Evolutionary conservation across 2,113 vertebrate genomes (phyloP), one percentile per base, ranked within the genome.

Genomic region (Erinaceus europaeus): DNA sequence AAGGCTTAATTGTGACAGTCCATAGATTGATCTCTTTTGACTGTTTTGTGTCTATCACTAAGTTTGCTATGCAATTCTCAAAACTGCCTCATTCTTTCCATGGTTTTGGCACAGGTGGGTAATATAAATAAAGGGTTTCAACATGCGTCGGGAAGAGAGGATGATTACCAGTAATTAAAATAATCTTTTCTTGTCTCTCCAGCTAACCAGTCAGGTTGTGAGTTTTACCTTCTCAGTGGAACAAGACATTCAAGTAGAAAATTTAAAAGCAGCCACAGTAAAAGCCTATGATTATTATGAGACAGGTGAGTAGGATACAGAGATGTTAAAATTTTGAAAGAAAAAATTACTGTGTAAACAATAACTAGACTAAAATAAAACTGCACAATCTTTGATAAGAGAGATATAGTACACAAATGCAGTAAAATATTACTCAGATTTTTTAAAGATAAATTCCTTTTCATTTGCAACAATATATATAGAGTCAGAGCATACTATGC

Each of bases 201-300:
- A 97, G 97, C 77, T 97, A 89, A 78, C 81, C 85, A 94, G 57
- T 12, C 23, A 91, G 40, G 73, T 12, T 27, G 3, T 85, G 87
- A 90, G 65, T 95, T 98, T 96, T 55, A 53, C 50, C 89, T 98
- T 95, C 89, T 46, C 9, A 0, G 94, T 98, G 53, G 84, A 97
- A 83, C 96, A 93, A 91, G 94, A 97, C 71, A 48, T 97, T 40
- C 86, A 76, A 6, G 97, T 98, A 38, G 59, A 94, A 34, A 97
- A 96, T 91, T 96, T 98, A 90, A 97, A 98, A 86, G 97, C 98
- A 52, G 98, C 98, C 7, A 94, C 95, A 59, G 95, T 98, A 80
- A 95, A 96, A 94, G 94, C 97, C 92, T 98, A 98, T 2, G 98
- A 98, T 95, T 98, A 98, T 94, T 98, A 99, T 34, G 97, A 98